These are phyloP conservation scores for Urechis unicinctus DNA, from an alignment of 2,888 invertebrate species.

Conservation along the genomic window DNA sequence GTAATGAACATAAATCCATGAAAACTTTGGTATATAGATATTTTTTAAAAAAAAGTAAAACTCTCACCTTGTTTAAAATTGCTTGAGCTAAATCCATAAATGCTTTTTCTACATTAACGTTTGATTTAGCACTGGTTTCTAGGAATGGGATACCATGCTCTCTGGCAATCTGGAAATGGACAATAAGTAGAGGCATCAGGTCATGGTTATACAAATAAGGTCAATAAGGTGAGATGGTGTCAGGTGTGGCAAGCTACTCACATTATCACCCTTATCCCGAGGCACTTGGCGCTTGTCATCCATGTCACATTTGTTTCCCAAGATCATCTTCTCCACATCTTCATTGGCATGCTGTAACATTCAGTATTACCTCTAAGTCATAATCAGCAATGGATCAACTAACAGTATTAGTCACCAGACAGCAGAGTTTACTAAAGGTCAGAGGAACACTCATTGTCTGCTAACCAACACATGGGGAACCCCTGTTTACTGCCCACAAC, in stretches of 20 bases:
- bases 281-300: constrained; percentile 87
- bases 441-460: too few relatives aligned
- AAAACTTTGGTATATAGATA: too few relatives aligned
- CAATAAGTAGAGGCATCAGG: too few relatives aligned
- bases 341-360: constrained; percentile 82
- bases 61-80: constrained; percentile 77
- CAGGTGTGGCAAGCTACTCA: too few relatives aligned
- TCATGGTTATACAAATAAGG: too few relatives aligned
- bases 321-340: constrained; percentile 97
- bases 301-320: constrained; percentile 98
- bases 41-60: too few relatives aligned
- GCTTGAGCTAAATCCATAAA: constrained; percentile 92
- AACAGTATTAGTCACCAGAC: too few relatives aligned
- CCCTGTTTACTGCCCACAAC: too few relatives aligned
- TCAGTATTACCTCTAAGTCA: neutral
- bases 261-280: constrained; percentile 76
- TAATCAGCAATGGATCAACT: neutral
- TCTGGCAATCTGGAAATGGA: constrained; percentile 76
- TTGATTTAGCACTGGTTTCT: constrained; percentile 96
- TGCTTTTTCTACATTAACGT: constrained; percentile 92
- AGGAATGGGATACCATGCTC: constrained; percentile 94
- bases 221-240: neutral
- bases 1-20: too few relatives aligned
- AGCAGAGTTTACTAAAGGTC: too few relatives aligned
- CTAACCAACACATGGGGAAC: too few relatives aligned